A percentile compares a stretch with the other conserved stretches of the same genome.
Evolutionary conservation across 2,113 vertebrate genomes (phyloP).

Genomic region (Aramus guarauna): DNA sequence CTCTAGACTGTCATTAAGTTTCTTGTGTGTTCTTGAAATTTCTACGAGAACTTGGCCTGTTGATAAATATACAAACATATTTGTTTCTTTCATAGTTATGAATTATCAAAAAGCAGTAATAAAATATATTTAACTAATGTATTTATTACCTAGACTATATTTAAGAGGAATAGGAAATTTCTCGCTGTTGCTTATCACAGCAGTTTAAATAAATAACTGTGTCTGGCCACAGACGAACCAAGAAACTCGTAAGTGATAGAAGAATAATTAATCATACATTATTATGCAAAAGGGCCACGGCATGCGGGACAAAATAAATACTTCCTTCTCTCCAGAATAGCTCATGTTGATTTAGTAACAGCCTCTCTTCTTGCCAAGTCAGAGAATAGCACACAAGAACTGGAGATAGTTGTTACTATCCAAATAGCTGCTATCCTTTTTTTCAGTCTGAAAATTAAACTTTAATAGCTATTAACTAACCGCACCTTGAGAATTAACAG

Average conservation of each 20-base stretch:
- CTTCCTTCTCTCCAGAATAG: neutral
- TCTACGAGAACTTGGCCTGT: conserved; percentile 91
- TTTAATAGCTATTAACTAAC: neutral
- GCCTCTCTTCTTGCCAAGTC: neutral
- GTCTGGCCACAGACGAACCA: neutral
- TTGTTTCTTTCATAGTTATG: neutral
- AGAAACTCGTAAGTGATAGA: neutral
- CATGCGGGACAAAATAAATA: conserved; percentile 8
- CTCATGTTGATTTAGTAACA: neutral
- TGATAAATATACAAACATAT: neutral
- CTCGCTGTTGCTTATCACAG: neutral
- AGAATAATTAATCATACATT: neutral
- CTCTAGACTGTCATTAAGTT: conserved; percentile 87
- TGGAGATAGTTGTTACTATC: neutral
- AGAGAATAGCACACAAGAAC: neutral
- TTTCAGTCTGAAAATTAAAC: neutral
- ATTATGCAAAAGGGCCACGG: neutral
- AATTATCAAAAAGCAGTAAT: neutral
- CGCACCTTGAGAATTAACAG: neutral
- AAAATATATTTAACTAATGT: neutral
- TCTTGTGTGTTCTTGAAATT: conserved; percentile 89
- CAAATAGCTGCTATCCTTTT: neutral
- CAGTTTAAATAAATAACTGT: neutral
- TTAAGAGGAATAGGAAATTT: neutral
- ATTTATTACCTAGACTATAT: neutral